Evolutionary conservation across 2,888 invertebrate species (phyloP).

Genomic region (Sphinx pinastri): DNA sequence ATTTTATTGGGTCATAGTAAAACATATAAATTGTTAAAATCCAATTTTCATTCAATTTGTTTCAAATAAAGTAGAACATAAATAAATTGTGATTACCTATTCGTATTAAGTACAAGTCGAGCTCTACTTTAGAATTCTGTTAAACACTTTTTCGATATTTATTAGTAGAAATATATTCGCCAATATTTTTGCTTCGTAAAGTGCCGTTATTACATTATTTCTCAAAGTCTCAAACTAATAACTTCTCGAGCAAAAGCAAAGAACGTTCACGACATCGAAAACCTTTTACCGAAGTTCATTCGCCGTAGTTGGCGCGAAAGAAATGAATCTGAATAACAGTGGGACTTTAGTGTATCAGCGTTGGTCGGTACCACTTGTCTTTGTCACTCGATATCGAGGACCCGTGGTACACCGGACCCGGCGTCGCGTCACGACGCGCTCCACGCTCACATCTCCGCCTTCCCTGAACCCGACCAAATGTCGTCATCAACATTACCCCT

Average conservation of each 20-base stretch:
- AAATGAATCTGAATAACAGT: conserved; percentile 46
- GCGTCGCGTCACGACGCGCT: conserved; percentile 26
- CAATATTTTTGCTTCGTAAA: conserved; percentile 1
- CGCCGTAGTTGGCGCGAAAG: conserved; percentile 51
- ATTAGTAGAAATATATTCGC: neutral
- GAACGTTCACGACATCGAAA: conserved; percentile 60
- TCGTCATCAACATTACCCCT: conserved; percentile 71
- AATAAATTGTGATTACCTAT: no score
- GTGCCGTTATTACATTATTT: conserved; percentile 18
- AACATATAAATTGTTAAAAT: neutral
- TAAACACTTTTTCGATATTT: neutral
- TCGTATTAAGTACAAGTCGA: no score
- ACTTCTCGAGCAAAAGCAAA: conserved; percentile 43
- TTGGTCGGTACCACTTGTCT: conserved; percentile 27
- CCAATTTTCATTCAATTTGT: neutral
- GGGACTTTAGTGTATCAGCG: conserved; percentile 25
- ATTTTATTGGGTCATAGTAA: neutral
- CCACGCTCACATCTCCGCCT: conserved; percentile 54
- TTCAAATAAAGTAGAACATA: neutral
- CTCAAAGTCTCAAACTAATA: conserved; percentile 24
- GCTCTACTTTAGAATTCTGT: neutral
- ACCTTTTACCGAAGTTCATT: conserved; percentile 66
- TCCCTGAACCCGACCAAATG: conserved; percentile 65
- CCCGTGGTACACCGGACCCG: neutral
- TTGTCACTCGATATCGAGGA: conserved; percentile 26